Base-by-base conservation (phyloP, 2,113 vertebrate genomes). In the Camelus bactrianus region DNA sequence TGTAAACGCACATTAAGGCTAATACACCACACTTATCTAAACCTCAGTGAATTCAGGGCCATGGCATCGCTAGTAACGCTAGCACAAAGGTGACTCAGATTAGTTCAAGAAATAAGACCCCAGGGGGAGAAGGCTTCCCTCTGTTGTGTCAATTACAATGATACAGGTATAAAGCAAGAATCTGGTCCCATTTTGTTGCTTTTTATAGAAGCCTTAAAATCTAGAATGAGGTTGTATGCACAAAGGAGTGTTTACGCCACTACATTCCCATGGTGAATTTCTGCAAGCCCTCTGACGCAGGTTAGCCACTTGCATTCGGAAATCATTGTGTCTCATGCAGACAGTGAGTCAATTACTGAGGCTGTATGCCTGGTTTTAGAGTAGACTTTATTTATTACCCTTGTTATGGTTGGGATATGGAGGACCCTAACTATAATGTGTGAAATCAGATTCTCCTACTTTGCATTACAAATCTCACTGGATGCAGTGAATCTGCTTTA, bases 1-100 rank as follows among this genome's bases (percentile, higher is more conserved):
- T 96, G 84, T 98, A 97, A 98, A 97, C 93, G 85, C 70, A 70
- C 93, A 96, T 97, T 98, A 97, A 97, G 60, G 96, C 96, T 93
- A 97, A 98, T 79, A 96, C n/a, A 95, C 56, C 94, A 62, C 95
- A 97, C 92, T 97, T 92, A 87, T 26, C 79, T 54, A 70, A 95
- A 82, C 80, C 95, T 96, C 96, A 93, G 35, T 96, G 98, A 97
- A 89, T 93, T 42, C 82, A 67, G 85, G 95, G 84, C 89, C 67
- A 46, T 12, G 54, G 81, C 79, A 60, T 73, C 19, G 65, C 22
- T 20, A 89, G 77, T 97, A 67, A 75, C 26, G 70, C 26, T 24
- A 93, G 76, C 97, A 95, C 96, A 96, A 96, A 98, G 89, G 97
- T 93, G 73, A 93, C 7, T 54, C 14, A 52, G 32, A 69, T 95